Evolutionary conservation across 2,113 vertebrate species (phyloP).

Genomic region (Pygoscelis antarcticus): DNA sequence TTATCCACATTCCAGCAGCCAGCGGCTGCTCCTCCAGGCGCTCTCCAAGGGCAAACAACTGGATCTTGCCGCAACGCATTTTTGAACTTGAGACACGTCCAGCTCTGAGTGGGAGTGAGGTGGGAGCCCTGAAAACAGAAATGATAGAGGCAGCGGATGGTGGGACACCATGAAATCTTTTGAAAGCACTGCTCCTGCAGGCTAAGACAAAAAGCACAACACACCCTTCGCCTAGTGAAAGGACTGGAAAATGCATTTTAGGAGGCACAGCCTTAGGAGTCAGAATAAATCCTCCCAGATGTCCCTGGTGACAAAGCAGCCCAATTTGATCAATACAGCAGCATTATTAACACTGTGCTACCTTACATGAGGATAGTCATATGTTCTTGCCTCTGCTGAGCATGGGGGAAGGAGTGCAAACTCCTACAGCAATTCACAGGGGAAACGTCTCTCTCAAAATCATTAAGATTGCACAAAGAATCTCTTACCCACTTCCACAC

Average conservation of each 20-base stretch:
- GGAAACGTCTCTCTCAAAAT: constrained; percentile 43
- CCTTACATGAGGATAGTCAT: constrained; percentile 33
- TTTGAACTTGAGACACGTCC: background rate
- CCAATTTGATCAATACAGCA: constrained; percentile 69
- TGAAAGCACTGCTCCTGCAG: background rate
- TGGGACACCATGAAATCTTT: background rate
- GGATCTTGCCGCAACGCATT: background rate
- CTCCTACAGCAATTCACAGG: constrained; percentile 26
- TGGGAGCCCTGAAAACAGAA: constrained; percentile 3
- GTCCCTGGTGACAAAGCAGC: constrained; percentile 31
- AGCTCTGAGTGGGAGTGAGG: background rate
- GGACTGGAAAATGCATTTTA: constrained; percentile 41
- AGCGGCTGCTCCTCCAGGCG: constrained; percentile 1
- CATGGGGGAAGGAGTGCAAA: constrained; percentile 1
- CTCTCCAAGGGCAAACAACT: constrained; percentile 59
- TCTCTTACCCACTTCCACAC: background rate
- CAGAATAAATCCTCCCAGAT: constrained; percentile 36
- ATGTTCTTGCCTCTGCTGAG: constrained; percentile 47
- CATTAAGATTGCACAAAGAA: constrained; percentile 35
- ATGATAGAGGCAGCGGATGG: background rate
- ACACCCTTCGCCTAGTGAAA: background rate
- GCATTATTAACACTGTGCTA: constrained; percentile 67
- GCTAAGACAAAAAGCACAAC: constrained; percentile 30
- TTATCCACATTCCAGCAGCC: constrained; percentile 66
- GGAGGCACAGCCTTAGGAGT: background rate